These are phyloP conservation scores for Grus americana DNA, from an alignment of 2,113 vertebrate species.

Conservation along the genomic window DNA sequence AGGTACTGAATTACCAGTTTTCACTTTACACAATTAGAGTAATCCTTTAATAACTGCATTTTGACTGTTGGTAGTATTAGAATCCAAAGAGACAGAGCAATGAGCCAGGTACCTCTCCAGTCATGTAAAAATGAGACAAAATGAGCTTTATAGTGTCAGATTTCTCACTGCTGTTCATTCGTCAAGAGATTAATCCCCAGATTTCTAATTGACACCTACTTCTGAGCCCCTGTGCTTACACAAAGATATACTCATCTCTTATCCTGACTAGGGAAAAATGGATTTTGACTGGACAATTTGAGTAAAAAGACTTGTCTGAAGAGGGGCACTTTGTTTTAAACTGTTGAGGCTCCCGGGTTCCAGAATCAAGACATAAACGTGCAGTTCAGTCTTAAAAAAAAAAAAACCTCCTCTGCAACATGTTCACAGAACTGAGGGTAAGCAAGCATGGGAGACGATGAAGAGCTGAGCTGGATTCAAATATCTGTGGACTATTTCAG, in stretches of 20 bases:
- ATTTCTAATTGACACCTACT: conserved; percentile 17
- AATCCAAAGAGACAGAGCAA: background rate
- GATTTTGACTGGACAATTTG: background rate
- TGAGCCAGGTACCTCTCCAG: background rate
- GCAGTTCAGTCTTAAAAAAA: background rate
- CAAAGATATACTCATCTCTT: background rate
- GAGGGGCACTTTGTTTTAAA: background rate
- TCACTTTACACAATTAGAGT: conserved; percentile 3
- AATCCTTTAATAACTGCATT: conserved; percentile 48
- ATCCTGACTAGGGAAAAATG: background rate
- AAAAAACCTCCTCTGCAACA: background rate
- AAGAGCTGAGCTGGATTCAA: background rate
- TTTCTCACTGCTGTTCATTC: background rate
- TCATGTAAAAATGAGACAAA: background rate
- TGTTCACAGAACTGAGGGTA: background rate
- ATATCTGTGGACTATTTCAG: background rate
- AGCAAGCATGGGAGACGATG: background rate
- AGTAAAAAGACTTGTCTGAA: background rate
- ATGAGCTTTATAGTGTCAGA: background rate
- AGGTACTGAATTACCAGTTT: conserved; percentile 19
- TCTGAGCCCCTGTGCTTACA: background rate
- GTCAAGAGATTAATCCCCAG: background rate
- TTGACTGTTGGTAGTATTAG: background rate
- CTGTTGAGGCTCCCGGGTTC: background rate
- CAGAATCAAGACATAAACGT: background rate